These are phyloP conservation scores for Hippoglossus hippoglossus DNA, from an alignment of 2,797 vertebrate genomes.

Conservation along the genomic window DNA sequence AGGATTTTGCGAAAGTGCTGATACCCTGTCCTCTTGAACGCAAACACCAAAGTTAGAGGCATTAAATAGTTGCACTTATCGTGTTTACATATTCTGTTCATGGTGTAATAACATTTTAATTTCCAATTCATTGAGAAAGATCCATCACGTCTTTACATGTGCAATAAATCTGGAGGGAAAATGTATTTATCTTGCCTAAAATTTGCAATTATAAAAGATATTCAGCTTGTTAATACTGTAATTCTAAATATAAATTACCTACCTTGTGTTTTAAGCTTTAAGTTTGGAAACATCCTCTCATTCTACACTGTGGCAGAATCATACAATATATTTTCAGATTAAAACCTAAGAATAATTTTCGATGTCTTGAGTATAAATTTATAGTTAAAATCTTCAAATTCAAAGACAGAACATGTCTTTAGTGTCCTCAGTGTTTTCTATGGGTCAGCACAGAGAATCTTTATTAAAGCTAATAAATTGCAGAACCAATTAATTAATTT, in stretches of 20 bases:
- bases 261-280: neutral
- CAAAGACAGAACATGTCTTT: neutral
- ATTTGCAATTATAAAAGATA: neutral
- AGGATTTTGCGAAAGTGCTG: too few species aligned
- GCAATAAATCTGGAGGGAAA: neutral
- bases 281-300: neutral
- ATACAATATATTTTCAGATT: neutral
- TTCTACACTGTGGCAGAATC: neutral
- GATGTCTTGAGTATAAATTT: neutral
- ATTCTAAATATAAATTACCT: neutral
- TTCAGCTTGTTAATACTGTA: neutral
- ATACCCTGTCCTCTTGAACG: too few species aligned
- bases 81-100: neutral
- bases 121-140: neutral
- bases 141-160: neutral
- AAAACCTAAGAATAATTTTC: neutral
- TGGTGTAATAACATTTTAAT: neutral
- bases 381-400: neutral
- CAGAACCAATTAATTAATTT: neutral
- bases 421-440: neutral
- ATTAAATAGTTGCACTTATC: neutral
- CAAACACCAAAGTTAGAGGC: too few species aligned
- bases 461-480: neutral
- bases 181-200: neutral
- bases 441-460: too few species aligned